Evolutionary conservation across 1,140 invertebrate genomes (phyloP), one percentile per base, ranked within the genome.

Genomic region (Ceratoteleas bidentatus): DNA sequence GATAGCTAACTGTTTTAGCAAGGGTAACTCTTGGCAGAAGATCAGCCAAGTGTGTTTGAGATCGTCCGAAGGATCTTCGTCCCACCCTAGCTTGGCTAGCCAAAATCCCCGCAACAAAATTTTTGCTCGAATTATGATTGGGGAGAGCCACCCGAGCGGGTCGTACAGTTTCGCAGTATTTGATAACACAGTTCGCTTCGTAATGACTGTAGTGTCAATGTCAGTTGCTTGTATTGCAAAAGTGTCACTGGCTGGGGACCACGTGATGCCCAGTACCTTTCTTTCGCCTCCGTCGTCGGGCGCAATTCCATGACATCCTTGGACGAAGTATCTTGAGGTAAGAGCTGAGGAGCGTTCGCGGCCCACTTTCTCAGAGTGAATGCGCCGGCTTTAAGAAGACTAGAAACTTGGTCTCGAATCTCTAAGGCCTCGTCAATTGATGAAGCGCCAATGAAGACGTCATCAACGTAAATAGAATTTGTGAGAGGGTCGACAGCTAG

Each of bases 81-180:
- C 43, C 43, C 43, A 45, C 2, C 9, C 10, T 8, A 16, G 0
- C 14, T 24, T 24, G 1, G 4, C 6, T 15, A 52, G 5, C 68
- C 68, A 72, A 0, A 72, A 65, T 6, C 54, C 61, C 73, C 85
- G 86, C 33, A 87, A 80, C 0, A 84, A 56, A 7, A 64, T 60
- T 53, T 86, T 87, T 9, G 73, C 75, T 43, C 52, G 47, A 9
- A 87, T 68, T 2, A 77, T 82, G 0, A 85, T 43, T 1, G 77
- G 83, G 11, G 81, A 76, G 13, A 85, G 15, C 54, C 62, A 83
- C 0, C 75, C 75, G 11, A 79, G 53, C 0, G 69, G 69, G 43
- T 83, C 69, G 50, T 56, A 81, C 7, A 68, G 45, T 53, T 65
- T 62, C 4, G 75, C 78, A 2, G 86, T 68, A 13, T 83, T 68